Percentiles rank a stretch among this genome's conserved stretches.
phyloP scores from a whole-genome alignment of 2,113 vertebrate species.

The Saguinus imperator region DNA sequence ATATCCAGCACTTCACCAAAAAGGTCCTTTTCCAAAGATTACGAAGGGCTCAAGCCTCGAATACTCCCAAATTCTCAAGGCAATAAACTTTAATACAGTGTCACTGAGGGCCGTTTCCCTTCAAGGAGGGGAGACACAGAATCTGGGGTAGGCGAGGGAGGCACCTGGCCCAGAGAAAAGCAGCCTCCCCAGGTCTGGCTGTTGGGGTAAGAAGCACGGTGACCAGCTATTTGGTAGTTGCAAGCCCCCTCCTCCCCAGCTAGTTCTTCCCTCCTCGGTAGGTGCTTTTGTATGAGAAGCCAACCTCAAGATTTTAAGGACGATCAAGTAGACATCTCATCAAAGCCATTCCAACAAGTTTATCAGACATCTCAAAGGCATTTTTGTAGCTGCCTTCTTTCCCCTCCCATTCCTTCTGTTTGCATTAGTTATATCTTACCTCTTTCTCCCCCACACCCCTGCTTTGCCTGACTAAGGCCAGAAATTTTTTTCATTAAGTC shows the following conservation, averaged over 20 bases:
- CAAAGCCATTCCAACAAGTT: constrained; percentile 6
- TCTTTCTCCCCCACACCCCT: background rate
- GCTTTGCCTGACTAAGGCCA: constrained; percentile 60
- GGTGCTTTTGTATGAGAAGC: background rate
- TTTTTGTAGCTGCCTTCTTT: constrained; percentile 14
- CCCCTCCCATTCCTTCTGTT: background rate
- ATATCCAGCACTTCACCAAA: background rate
- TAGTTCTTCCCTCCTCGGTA: background rate
- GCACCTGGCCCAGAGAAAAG: background rate
- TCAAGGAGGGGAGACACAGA: background rate
- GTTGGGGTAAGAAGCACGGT: background rate
- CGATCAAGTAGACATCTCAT: background rate
- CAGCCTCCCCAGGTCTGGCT: background rate
- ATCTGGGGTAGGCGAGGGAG: background rate
- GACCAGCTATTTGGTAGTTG: background rate
- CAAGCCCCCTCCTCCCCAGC: background rate
- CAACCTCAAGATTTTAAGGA: background rate
- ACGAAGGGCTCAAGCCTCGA: background rate
- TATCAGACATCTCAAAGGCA: background rate
- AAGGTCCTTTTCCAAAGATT: background rate
- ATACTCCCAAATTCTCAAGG: background rate
- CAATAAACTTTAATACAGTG: background rate
- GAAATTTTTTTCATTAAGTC: constrained; percentile 72
- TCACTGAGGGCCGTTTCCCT: background rate
- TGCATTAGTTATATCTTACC: background rate